Conservation (phyloP, 1,140 invertebrate genomes). For the Pseudoatta argentina region DNA sequence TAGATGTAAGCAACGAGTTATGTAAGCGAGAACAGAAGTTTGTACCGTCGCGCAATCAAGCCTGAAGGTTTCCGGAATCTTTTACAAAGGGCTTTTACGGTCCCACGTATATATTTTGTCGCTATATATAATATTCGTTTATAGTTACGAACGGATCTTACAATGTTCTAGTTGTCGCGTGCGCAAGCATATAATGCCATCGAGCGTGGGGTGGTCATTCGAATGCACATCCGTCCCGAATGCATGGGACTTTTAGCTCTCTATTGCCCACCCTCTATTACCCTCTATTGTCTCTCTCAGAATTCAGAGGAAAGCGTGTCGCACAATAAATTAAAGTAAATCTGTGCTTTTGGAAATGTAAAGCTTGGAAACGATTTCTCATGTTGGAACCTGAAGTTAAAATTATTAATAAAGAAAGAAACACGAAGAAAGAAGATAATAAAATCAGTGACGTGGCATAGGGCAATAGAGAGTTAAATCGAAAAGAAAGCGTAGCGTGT, state of each 20-base stretch:
- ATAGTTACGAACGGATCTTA: slow-evolving; percentile 18
- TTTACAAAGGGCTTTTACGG: not conserved
- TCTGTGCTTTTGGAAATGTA: not conserved
- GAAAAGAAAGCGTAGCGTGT: slow-evolving; percentile 11
- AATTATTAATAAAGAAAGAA: no score
- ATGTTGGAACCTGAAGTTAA: not conserved
- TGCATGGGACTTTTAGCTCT: slow-evolving; percentile 24
- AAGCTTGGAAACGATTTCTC: not conserved
- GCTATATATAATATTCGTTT: slow-evolving; percentile 24
- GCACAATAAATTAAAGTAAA: not conserved
- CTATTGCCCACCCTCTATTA: not conserved
- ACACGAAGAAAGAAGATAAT: no score
- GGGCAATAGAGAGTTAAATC: slow-evolving; percentile 25
- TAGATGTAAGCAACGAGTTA: slow-evolving; percentile 42
- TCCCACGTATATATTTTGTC: slow-evolving; percentile 20
- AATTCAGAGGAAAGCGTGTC: not conserved
- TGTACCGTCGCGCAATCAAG: slow-evolving; percentile 7
- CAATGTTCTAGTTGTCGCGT: slow-evolving; percentile 11
- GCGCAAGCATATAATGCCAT: not conserved
- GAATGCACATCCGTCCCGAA: slow-evolving; percentile 26
- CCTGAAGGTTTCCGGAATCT: slow-evolving; percentile 3
- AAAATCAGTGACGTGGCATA: not conserved
- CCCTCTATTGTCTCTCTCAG: no score
- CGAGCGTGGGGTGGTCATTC: not conserved
- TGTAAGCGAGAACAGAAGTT: slow-evolving; percentile 21